Conservation (phyloP, 1,140 invertebrate species). For the Sycophaga agraensis region DNA sequence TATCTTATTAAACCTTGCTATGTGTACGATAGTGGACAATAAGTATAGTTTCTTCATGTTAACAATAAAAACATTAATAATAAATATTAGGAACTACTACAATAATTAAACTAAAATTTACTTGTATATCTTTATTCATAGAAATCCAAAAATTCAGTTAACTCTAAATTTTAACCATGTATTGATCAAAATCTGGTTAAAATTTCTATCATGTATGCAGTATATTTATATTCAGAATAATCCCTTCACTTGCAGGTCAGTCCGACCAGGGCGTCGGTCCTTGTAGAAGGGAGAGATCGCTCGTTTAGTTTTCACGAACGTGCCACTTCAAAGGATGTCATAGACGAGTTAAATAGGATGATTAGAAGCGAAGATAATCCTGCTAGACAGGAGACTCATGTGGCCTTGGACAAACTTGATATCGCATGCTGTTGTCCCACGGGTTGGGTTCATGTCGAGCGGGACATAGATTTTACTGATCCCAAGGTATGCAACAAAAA, state of each 20-base stretch:
- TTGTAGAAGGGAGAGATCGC: conserved; percentile 46
- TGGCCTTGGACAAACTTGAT: conserved; percentile 57
- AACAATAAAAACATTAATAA: background rate
- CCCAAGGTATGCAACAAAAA: conserved; percentile 64
- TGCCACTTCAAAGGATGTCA: conserved; percentile 74
- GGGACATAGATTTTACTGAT: conserved; percentile 74
- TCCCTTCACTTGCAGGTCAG: conserved; percentile 41
- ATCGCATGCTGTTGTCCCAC: conserved; percentile 70
- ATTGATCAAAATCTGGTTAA: too few species aligned
- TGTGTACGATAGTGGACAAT: too few species aligned
- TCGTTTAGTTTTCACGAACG: conserved; percentile 69
- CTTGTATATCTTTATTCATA: too few species aligned
- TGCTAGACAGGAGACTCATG: conserved; percentile 37
- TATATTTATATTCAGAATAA: too few species aligned
- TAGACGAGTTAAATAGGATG: conserved; percentile 74
- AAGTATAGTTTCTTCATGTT: background rate
- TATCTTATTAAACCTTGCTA: too few species aligned
- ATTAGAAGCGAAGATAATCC: conserved; percentile 63
- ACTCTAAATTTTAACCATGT: too few species aligned
- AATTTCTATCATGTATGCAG: too few species aligned
- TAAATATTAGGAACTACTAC: background rate
- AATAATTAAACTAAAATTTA: too few species aligned
- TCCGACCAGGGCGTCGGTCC: conserved; percentile 43
- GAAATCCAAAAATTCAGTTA: too few species aligned
- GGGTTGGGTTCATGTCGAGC: conserved; percentile 76